These are phyloP conservation scores for Antechinus flavipes DNA, from an alignment of 2,113 vertebrate genomes.

Conservation along the genomic window DNA sequence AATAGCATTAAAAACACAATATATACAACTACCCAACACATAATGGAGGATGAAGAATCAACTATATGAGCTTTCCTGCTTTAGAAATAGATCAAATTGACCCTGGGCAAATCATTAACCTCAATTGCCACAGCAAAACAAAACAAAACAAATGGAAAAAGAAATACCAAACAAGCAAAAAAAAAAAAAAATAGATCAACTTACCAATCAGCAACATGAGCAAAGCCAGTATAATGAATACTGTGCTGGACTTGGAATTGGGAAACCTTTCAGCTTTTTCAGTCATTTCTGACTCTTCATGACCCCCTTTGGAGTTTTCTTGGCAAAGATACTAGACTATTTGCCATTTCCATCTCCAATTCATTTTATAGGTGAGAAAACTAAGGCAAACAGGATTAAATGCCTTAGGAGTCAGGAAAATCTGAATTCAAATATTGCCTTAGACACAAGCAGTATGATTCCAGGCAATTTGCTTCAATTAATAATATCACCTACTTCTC, in stretches of 20 bases:
- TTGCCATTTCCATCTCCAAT: not conserved
- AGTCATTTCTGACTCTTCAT: not conserved
- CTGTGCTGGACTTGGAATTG: not conserved
- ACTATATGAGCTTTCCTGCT: not conserved
- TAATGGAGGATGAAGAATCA: not conserved
- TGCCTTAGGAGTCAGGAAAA: not conserved
- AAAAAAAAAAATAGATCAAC: not conserved
- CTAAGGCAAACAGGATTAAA: not conserved
- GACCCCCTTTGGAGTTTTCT: not conserved
- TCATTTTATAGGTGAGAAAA: not conserved
- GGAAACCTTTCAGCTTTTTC: not conserved
- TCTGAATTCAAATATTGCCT: not conserved
- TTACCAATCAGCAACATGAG: not conserved
- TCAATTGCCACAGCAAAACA: too few species aligned
- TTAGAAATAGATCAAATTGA: not conserved
- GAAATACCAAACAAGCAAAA: not conserved
- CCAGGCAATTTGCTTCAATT: not conserved
- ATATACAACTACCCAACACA: not conserved
- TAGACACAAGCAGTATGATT: not conserved
- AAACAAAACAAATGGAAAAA: too few species aligned
- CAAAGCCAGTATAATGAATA: not conserved
- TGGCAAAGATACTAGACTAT: not conserved
- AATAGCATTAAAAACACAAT: not conserved
- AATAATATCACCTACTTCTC: not conserved
- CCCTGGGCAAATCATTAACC: too few species aligned